Evolutionary conservation across 2,888 invertebrate species (phyloP).

Genomic region (Pyrrhia umbra): DNA sequence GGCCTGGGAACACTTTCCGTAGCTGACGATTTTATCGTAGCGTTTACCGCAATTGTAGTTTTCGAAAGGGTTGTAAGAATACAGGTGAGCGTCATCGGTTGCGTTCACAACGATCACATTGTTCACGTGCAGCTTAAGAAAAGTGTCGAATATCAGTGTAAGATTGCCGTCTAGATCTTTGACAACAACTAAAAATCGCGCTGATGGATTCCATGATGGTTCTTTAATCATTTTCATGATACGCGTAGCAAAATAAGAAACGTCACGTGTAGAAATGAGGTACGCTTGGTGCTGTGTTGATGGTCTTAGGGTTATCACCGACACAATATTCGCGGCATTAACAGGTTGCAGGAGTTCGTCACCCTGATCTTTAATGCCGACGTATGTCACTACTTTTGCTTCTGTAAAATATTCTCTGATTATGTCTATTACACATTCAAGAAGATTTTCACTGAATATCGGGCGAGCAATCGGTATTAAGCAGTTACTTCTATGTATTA

Average conservation of each 20-base stretch:
- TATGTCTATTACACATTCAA: constrained; percentile 42
- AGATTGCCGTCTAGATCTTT: constrained; percentile 56
- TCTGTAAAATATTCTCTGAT: constrained; percentile 39
- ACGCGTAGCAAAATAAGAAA: constrained; percentile 45
- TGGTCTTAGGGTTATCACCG: constrained; percentile 33
- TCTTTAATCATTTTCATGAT: constrained; percentile 61
- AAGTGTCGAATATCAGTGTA: constrained; percentile 66
- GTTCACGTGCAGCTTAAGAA: constrained; percentile 65
- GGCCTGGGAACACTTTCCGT: constrained; percentile 69
- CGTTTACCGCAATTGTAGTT: constrained; percentile 76
- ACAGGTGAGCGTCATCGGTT: constrained; percentile 66
- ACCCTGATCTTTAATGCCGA: constrained; percentile 35
- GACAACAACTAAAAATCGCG: constrained; percentile 69
- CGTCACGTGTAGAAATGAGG: constrained; percentile 61
- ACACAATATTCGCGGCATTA: constrained; percentile 22
- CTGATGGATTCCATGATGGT: constrained; percentile 70
- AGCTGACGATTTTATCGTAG: constrained; percentile 67
- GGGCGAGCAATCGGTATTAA: constrained; percentile 9
- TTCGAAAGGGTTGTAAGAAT: constrained; percentile 77
- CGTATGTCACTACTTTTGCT: constrained; percentile 39
- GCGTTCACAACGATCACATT: constrained; percentile 71
- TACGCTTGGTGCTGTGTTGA: constrained; percentile 58
- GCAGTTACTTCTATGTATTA: constrained; percentile 24
- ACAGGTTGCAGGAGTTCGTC: constrained; percentile 40
- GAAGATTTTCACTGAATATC: constrained; percentile 13